Percentiles rank a stretch among this genome's conserved stretches.
These are phyloP conservation scores for Uloborus plumipes DNA, from an alignment of 2,888 invertebrate genomes.

Conservation along the genomic window DNA sequence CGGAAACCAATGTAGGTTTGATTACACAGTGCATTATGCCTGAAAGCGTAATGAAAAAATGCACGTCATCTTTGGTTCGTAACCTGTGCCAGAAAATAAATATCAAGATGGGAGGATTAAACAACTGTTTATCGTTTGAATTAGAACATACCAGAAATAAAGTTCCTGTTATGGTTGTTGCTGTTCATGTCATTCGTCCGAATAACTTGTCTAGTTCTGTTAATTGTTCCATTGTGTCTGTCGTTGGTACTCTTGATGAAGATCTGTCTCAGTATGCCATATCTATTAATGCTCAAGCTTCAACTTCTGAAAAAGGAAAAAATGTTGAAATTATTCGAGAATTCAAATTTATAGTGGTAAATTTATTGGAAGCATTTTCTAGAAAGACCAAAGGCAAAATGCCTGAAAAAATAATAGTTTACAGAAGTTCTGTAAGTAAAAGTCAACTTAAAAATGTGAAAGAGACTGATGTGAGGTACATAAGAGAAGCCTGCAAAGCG, in stretches of 20 bases:
- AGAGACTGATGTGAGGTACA: conserved; percentile 73
- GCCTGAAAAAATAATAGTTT: conserved; percentile 80
- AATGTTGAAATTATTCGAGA: conserved; percentile 70
- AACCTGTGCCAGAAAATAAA: conserved; percentile 70
- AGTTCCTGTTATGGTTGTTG: conserved; percentile 80
- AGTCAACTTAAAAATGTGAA: conserved; percentile 81
- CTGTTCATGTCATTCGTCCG: conserved; percentile 94
- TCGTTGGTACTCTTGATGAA: conserved; percentile 81
- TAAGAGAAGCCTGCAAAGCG: conserved; percentile 78
- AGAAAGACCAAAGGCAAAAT: conserved; percentile 72
- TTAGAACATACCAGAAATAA: conserved; percentile 69
- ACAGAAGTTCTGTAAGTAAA: conserved; percentile 88
- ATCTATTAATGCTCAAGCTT: conserved; percentile 82
- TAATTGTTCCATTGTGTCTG: conserved; percentile 77
- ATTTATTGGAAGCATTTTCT: conserved; percentile 78
- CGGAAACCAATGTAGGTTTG: conserved; percentile 72
- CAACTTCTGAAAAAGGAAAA: conserved; percentile 70
- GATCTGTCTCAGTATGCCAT: conserved; percentile 75
- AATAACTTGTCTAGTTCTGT: conserved; percentile 81
- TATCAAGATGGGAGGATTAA: conserved; percentile 71
- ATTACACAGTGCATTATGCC: conserved; percentile 73
- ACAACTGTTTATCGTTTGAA: conserved; percentile 65
- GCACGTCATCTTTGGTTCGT: conserved; percentile 59
- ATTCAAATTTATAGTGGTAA: conserved; percentile 78
- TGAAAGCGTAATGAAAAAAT: conserved; percentile 69